A percentile compares a stretch with the other conserved stretches of the same genome.
phyloP scores from a whole-genome alignment of 2,113 vertebrate species.

The Saguinus imperator region DNA sequence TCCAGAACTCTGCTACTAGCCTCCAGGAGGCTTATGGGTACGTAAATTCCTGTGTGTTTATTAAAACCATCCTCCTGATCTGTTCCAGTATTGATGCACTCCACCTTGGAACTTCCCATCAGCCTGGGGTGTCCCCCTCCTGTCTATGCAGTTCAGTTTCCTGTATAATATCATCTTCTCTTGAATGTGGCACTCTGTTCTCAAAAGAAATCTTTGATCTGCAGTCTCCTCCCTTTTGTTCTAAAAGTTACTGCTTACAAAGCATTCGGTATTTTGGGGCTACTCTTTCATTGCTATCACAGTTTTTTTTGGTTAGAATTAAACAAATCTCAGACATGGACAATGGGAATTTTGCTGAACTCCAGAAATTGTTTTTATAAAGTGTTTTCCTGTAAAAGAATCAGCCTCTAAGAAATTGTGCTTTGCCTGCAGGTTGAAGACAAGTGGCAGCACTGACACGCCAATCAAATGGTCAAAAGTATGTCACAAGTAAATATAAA shows the following conservation, averaged over 20 bases:
- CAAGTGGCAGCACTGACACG: background rate
- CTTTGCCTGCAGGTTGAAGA: constrained; percentile 41
- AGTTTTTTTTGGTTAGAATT: constrained; percentile 74
- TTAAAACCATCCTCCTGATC: constrained; percentile 69
- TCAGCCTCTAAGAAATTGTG: background rate
- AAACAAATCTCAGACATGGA: constrained; percentile 69
- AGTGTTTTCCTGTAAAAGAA: constrained; percentile 65
- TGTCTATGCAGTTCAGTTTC: constrained; percentile 73
- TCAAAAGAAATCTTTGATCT: constrained; percentile 54
- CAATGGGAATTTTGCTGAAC: constrained; percentile 67
- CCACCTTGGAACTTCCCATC: constrained; percentile 69
- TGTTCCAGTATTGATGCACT: constrained; percentile 45
- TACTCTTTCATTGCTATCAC: constrained; percentile 64
- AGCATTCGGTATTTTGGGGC: constrained; percentile 63
- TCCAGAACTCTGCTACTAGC: constrained; percentile 69
- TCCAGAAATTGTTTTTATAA: constrained; percentile 49
- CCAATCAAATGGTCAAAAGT: background rate
- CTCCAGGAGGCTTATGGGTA: constrained; percentile 2
- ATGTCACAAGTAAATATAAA: constrained; percentile 16
- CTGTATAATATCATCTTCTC: constrained; percentile 61
- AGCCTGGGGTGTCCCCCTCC: constrained; percentile 60
- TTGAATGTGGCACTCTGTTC: constrained; percentile 66
- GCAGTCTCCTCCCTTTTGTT: background rate
- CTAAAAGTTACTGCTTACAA: constrained; percentile 76
- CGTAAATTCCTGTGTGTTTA: constrained; percentile 60